Evolutionary conservation across 2,113 vertebrate genomes (phyloP).

Genomic region (Circaetus gallicus): DNA sequence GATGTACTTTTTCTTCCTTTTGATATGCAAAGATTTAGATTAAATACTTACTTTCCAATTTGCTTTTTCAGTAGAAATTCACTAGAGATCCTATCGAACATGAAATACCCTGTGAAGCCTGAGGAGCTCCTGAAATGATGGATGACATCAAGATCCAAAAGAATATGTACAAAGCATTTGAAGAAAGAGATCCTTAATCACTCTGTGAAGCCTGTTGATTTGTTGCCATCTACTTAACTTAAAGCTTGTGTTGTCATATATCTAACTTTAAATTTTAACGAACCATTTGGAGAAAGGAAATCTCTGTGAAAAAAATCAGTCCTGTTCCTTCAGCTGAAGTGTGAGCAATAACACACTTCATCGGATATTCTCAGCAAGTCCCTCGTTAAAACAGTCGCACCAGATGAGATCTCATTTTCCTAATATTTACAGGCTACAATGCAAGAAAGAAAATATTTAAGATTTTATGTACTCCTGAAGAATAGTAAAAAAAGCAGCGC

Average conservation of each 20-base stretch:
- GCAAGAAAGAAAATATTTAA: neutral
- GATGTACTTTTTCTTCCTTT: constrained; percentile 13
- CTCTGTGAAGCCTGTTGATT: neutral
- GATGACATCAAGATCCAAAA: neutral
- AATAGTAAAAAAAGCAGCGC: neutral
- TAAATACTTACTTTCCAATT: constrained; percentile 25
- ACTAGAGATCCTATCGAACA: neutral
- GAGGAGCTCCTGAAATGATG: neutral
- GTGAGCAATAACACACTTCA: neutral
- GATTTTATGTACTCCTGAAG: neutral
- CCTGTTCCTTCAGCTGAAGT: neutral
- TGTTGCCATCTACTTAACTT: neutral
- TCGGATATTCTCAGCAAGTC: neutral
- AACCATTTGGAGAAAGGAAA: neutral
- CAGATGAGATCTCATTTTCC: neutral
- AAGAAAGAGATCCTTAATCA: constrained; percentile 9
- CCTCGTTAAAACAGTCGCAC: neutral
- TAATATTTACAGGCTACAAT: neutral
- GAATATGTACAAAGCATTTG: neutral
- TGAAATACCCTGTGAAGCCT: neutral
- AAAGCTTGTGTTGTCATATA: neutral
- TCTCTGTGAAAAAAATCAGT: neutral
- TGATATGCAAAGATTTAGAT: constrained; percentile 37
- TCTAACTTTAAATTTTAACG: constrained; percentile 8
- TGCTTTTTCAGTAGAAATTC: neutral